Conservation (phyloP, 2,888 invertebrate genomes). For the Amblyjoppa proteus region DNA sequence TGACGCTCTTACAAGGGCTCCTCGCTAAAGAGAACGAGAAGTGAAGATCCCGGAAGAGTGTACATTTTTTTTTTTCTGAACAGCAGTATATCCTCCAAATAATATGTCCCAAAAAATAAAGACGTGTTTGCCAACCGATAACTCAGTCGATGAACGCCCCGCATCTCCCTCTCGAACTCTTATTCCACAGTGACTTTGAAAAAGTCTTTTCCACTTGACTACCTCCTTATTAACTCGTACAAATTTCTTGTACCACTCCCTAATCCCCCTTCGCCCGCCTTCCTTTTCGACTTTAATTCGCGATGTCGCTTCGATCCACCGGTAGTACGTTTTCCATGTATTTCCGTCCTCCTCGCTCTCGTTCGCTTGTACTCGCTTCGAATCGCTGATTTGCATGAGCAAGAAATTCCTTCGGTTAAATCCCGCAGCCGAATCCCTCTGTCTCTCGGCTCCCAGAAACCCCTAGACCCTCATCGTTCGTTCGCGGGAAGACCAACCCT, state of each 20-base stretch:
- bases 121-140: neutral
- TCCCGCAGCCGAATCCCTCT: slow-evolving; percentile 70
- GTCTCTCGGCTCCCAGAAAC: slow-evolving; percentile 44
- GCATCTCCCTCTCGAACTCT: slow-evolving; percentile 65
- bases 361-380: slow-evolving; percentile 64
- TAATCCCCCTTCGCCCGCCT: slow-evolving; percentile 30
- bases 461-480: slow-evolving; percentile 69
- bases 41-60: neutral
- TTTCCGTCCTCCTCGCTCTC: slow-evolving; percentile 34
- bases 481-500: slow-evolving; percentile 59
- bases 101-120: neutral
- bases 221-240: slow-evolving; percentile 80
- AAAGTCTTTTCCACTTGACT: slow-evolving; percentile 73
- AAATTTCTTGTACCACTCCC: slow-evolving; percentile 68
- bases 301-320: slow-evolving; percentile 48
- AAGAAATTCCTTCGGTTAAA: slow-evolving; percentile 81
- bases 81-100: neutral
- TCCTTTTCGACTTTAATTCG: slow-evolving; percentile 31
- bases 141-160: neutral
- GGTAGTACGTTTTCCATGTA: slow-evolving; percentile 32
- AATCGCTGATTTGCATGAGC: slow-evolving; percentile 82
- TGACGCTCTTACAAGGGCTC: neutral
- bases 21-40: neutral
- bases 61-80: neutral
- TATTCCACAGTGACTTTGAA: slow-evolving; percentile 77